Evolutionary conservation across 2,797 vertebrate species (phyloP), one percentile per base, ranked within the genome.

Genomic region (Alfaro cultratus): DNA sequence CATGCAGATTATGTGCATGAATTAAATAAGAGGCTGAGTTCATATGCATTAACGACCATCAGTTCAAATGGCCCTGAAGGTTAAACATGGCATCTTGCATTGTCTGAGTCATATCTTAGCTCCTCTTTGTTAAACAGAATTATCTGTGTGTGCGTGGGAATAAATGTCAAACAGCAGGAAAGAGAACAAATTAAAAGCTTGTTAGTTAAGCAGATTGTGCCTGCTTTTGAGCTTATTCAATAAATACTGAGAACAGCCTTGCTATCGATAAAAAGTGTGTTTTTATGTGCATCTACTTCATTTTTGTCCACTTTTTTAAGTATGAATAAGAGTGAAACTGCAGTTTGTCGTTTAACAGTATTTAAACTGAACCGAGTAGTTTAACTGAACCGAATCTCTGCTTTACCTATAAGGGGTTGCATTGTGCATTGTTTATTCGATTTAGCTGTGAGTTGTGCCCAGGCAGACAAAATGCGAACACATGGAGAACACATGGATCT

Each of bases 371-470:
- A n/a, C n/a, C n/a, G n/a, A n/a, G n/a, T 41, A 23, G 18, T 34
- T 16, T 16, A 64, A 64, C 1, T 9, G 29, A 36, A 60, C 55
- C 12, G 5, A 60, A 60, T 31, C 55, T 13, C 11, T 29, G 9
- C 53, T 60, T 60, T 51, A 75, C 73, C 80, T 84, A 18, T 80
- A 84, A 90, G 60, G 15, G 7, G 15, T 64, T 64, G 88, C 81
- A 85, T 86, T 78, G 76, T 64, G 87, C 79, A 86, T 89, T 78
- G 77, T 51, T 29, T 79, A 34, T 74, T 68, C 77, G 79, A 76
- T 53, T 70, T 70, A 16, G 51, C 82, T 83, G 80, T 41, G 49
- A 74, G 87, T 87, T 78, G 31, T 57, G 75, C 76, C 73, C 82
- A 84, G 82, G 85, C 78, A 88, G 68, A 34, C 60, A 62, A 62